A percentile compares a stretch with the other conserved stretches of the same genome.
These are phyloP conservation scores for Coleophora deauratella DNA, from an alignment of 2,888 invertebrate genomes.

Conservation along the genomic window DNA sequence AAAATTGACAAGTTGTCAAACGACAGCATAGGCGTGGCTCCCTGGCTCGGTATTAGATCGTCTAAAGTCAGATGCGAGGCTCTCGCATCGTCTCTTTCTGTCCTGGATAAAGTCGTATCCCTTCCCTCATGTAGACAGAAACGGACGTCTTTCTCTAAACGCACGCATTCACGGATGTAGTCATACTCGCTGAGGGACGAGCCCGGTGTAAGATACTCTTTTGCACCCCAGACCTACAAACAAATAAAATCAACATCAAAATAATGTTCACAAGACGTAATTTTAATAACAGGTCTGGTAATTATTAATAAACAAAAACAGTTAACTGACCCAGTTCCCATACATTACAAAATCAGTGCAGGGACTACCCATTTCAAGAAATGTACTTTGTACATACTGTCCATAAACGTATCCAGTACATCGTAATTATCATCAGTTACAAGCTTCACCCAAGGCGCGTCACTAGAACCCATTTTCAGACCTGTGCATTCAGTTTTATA, in stretches of 20 bases:
- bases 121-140: slow-evolving; percentile 79
- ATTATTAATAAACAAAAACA: too few relatives aligned
- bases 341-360: too few relatives aligned
- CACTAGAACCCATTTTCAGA: too few relatives aligned
- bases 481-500: too few relatives aligned
- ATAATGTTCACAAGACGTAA: neutral
- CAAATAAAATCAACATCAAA: neutral
- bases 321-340: too few relatives aligned
- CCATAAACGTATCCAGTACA: too few relatives aligned
- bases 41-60: slow-evolving; percentile 83
- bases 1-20: slow-evolving; percentile 90
- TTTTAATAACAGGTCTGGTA: too few relatives aligned
- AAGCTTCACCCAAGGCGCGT: too few relatives aligned
- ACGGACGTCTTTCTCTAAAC: slow-evolving; percentile 90
- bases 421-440: too few relatives aligned
- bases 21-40: slow-evolving; percentile 81
- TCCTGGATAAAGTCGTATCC: slow-evolving; percentile 81
- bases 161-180: slow-evolving; percentile 94
- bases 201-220: slow-evolving; percentile 90
- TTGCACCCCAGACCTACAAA: slow-evolving; percentile 84
- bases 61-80: slow-evolving; percentile 84
- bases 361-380: too few relatives aligned
- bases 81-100: slow-evolving; percentile 86
- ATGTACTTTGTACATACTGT: too few relatives aligned
- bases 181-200: slow-evolving; percentile 91